Base-by-base conservation (phyloP, 2,888 invertebrate species). In the Himalopsyche anomala region DNA sequence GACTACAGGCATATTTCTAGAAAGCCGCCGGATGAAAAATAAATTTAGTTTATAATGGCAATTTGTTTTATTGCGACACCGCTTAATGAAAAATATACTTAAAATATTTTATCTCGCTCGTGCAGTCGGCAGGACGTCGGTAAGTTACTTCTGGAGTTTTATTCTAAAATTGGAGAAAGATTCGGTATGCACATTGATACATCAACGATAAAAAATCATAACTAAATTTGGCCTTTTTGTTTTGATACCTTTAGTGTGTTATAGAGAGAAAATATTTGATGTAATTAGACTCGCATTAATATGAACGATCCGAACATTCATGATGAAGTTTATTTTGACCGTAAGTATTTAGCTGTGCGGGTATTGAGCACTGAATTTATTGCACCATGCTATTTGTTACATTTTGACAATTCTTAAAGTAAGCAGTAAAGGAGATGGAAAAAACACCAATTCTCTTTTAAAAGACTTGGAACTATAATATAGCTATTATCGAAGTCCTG, bases 1-100 rank as follows among this genome's bases (percentile, higher is more conserved):
- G 80, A 84, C 55, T 38, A 80, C 74, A 45, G 84, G 83, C 87
- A 83, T 83, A 84, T 85, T 85, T 85, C 87, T 87, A 87, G 83
- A 83, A 83, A 45, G 56, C 83, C 82, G 56, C 80, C 82, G 82
- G 85, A 86, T 69, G 69, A 80, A 84, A 51, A 86, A 82, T 82
- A 42, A 86, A 86, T 45, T 84, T 86, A 86, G 84, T 84, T 28
- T 36, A 81, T 80, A 84, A 84, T 82, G 42, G 82, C 54, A 86
- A 62, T 74, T 84, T 84, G 84, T 86, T 86, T 86, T 74, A 84
- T 84, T 74, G 55, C 55, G 79, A 79, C 56, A 55, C 55, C 82
- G 45, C 38, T 54, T 2, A 19, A 45, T 54, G 38, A 51, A 81
- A 81, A 36, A 36, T 15, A 74, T 36, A 36, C 38, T 74, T 12